Percentiles rank a stretch among this genome's conserved stretches.
phyloP scores from a whole-genome alignment of 92 coral and sea anemone species.

The Parazoanthus swiftii region DNA sequence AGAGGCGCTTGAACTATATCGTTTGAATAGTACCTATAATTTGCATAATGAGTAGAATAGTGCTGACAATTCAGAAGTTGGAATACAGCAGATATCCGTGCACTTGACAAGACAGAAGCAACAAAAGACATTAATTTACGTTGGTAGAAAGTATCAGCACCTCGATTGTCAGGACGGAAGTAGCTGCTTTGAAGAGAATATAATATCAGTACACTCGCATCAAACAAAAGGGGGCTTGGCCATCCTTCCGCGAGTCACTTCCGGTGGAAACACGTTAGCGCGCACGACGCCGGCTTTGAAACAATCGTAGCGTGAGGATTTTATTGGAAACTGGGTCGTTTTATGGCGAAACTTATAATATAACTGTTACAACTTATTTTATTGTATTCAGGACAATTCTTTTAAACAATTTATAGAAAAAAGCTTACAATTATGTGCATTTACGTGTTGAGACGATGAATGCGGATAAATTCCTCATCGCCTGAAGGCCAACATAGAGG shows the following conservation, averaged over 20 bases:
- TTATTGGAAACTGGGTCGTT: too few species aligned
- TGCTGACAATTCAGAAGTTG: neutral
- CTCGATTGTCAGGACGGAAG: neutral
- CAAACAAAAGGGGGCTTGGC: constrained; percentile 24
- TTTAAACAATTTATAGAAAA: too few species aligned
- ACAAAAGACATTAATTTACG: neutral
- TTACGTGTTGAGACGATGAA: too few species aligned
- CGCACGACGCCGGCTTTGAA: too few species aligned
- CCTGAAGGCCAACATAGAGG: too few species aligned
- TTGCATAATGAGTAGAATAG: neutral
- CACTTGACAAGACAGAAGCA: neutral
- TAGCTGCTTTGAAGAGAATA: neutral
- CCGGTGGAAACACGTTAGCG: neutral
- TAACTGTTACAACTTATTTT: too few species aligned
- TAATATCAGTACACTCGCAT: neutral
- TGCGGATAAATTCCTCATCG: too few species aligned
- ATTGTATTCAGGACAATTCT: too few species aligned
- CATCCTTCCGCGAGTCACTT: constrained; percentile 23
- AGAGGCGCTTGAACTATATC: neutral
- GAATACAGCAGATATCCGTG: neutral
- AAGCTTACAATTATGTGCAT: too few species aligned
- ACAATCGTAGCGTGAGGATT: too few species aligned
- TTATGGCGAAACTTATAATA: too few species aligned
- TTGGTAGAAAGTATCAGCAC: too few species aligned
- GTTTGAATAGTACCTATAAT: neutral